Evolutionary conservation across 2,113 vertebrate genomes (phyloP).

Genomic region (Motacilla tschutschensis): DNA sequence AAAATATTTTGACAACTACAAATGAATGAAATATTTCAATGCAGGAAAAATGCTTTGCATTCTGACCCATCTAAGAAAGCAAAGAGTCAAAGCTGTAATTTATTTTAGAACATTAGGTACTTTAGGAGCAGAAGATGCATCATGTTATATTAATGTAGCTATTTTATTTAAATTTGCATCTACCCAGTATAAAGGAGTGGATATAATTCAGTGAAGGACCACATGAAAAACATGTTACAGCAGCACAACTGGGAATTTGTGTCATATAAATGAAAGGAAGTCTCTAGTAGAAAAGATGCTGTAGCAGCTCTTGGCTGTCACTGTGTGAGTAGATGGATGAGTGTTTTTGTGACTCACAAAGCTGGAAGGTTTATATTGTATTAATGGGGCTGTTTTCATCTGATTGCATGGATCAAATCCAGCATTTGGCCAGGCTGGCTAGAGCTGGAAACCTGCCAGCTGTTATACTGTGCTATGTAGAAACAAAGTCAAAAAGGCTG

Average conservation of each 20-base stretch:
- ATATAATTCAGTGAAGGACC: conserved; percentile 31
- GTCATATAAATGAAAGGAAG: conserved; percentile 42
- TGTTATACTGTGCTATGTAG: not conserved
- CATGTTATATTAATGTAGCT: conserved; percentile 19
- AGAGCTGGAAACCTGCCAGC: conserved; percentile 1
- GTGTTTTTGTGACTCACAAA: not conserved
- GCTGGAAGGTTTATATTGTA: not conserved
- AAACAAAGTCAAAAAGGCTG: not conserved
- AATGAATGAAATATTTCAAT: not conserved
- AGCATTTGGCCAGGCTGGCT: conserved; percentile 13
- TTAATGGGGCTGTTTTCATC: conserved; percentile 9
- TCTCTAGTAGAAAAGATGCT: conserved; percentile 26
- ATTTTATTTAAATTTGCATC: conserved; percentile 29
- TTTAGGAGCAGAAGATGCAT: conserved; percentile 11
- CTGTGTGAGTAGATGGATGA: not conserved
- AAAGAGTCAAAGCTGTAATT: not conserved
- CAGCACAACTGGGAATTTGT: conserved; percentile 49
- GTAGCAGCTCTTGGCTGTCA: conserved; percentile 20
- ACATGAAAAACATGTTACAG: conserved; percentile 25
- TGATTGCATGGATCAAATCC: conserved; percentile 29
- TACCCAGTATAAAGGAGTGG: not conserved
- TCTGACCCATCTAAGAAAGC: not conserved
- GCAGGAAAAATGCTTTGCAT: not conserved
- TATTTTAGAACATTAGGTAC: conserved; percentile 12
- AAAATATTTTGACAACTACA: not conserved